Conservation (phyloP, 2,797 vertebrate genomes). For the Bradypus variegatus region DNA sequence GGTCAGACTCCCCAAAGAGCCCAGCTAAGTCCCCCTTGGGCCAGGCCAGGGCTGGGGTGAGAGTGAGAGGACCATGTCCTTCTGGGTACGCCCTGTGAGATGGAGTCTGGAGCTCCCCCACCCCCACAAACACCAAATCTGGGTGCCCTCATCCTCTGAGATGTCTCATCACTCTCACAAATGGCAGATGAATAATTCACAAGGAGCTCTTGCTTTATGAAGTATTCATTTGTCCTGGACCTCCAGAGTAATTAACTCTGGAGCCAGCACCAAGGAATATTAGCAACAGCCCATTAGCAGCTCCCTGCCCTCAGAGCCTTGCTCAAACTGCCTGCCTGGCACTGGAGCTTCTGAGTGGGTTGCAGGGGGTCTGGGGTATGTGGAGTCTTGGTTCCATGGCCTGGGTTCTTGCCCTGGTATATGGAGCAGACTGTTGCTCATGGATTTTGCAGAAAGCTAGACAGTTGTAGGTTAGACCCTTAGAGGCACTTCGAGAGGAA, state of each 20-base stretch:
- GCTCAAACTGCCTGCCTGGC: neutral
- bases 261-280: constrained; percentile 14
- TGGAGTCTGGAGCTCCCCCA: neutral
- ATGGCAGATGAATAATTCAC: constrained; percentile 60
- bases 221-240: constrained; percentile 45
- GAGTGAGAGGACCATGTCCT: neutral
- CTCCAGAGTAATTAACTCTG: constrained; percentile 59
- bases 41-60: neutral
- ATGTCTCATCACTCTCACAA: constrained; percentile 16
- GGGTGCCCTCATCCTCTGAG: neutral
- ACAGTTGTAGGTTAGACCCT: neutral
- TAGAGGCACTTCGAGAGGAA: neutral
- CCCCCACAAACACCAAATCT: neutral
- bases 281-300: constrained; percentile 57
- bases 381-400: neutral
- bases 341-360: neutral
- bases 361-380: no score
- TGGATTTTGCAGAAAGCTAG: neutral
- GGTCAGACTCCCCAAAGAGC: neutral
- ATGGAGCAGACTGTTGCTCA: neutral
- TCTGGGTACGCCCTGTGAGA: neutral
- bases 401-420: neutral
- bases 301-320: neutral
- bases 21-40: neutral
- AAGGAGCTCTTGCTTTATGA: constrained; percentile 60